Evolutionary conservation across 2,888 invertebrate genomes (phyloP), one percentile per base, ranked within the genome.

Genomic region (Drosophila rellima): DNA sequence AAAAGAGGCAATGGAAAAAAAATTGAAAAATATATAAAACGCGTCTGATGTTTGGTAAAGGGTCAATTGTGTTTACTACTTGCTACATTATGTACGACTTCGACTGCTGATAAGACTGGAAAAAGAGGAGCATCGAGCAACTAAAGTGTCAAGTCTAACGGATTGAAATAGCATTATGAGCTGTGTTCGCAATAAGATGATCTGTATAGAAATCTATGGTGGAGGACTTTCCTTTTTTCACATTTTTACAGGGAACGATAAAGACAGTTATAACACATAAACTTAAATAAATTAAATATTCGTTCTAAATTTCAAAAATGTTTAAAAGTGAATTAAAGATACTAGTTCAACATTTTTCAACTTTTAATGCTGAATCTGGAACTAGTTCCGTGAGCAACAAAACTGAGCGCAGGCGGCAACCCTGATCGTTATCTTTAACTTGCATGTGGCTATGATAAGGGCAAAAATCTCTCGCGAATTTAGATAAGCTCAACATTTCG

Each of bases 31-130:
- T 42, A 40, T 48, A 56, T 61, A 57, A 64, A 61, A 61, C 20
- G 52, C 45, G 50, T 55, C 64, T 59, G 62, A 48, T 57, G 61
- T 67, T 73, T 52, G 61, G 54, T 59, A 57, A 70, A 59, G 71
- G 77, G 82, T 82, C 82, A 81, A 48, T 66, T 74, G 69, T 67
- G 68, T 70, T 78, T 77, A 72, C 68, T 60, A 64, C 66, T 44
- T 57, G 29, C 15, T 52, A 20, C 54, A 40, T 45, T 51, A 33
- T 52, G 51, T 52, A 51, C 40, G 17, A 37, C 35, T 11, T 15
- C 23, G 20, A 26, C 33, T 39, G n/a, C 77, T 48, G 77, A 75
- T 75, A 75, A 71, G 59, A 40, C 65, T 44, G 2, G 55, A 40
- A 40, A 26, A 31, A 11, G 17, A 37, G 13, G 20, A 45, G 23